Evolutionary conservation across 30 jellyfish, hydroid and myxozoan species (phyloP).

Genomic region (Turritopsis dohrnii): DNA sequence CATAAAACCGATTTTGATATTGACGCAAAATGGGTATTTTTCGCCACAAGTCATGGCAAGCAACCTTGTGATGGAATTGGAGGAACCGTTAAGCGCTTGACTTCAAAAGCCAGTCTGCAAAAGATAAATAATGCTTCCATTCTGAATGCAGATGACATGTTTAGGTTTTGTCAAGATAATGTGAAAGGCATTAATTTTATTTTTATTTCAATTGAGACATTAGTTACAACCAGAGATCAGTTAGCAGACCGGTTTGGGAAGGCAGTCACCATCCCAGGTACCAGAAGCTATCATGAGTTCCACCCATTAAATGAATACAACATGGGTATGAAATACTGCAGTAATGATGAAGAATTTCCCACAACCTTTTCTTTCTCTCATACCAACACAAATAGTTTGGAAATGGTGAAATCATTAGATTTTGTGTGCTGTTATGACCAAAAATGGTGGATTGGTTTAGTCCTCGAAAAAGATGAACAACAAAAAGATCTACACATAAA

Average conservation of each 20-base stretch:
- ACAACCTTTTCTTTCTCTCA: background rate
- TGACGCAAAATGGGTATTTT: too few species aligned
- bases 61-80: slow-evolving; percentile 9
- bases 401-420: background rate
- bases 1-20: too few species aligned
- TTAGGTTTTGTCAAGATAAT: background rate
- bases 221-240: background rate
- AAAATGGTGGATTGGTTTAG: slow-evolving; percentile 35
- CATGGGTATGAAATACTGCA: background rate
- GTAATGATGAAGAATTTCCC: background rate
- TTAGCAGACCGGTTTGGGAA: background rate
- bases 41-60: too few species aligned
- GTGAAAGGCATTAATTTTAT: background rate
- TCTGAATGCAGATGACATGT: slow-evolving; percentile 1
- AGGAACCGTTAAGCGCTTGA: background rate
- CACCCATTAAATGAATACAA: background rate
- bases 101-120: slow-evolving; percentile 7
- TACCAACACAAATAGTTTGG: background rate
- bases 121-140: background rate
- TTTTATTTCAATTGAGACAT: background rate
- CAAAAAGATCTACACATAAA: slow-evolving; percentile 8
- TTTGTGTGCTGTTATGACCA: slow-evolving; percentile 17
- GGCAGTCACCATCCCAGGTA: too few species aligned
- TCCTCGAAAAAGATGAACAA: slow-evolving; percentile 25
- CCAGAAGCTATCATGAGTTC: background rate